A percentile compares a stretch with the other conserved stretches of the same genome.
Evolutionary conservation across 53 echinoderm and acorn worm genomes (phyloP).

Genomic region (Echinarachnius parma): DNA sequence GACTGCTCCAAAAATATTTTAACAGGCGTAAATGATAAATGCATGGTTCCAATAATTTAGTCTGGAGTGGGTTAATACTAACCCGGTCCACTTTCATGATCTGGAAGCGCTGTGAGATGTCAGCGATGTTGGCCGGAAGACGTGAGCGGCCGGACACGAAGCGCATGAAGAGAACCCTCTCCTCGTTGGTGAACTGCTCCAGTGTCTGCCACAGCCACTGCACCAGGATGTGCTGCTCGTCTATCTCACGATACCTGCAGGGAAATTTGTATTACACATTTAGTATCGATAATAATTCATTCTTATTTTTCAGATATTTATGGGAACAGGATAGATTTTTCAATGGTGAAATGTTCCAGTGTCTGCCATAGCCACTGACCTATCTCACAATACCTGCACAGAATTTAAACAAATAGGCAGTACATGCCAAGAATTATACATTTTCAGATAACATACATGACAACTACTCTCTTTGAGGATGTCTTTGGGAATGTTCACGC

Average conservation of each 20-base stretch:
- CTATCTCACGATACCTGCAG: conserved; percentile 86
- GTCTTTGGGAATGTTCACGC: too few relatives aligned
- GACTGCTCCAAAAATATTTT: too few relatives aligned
- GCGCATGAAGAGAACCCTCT: conserved; percentile 95
- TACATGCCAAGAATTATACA: too few relatives aligned
- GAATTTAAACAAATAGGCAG: too few relatives aligned
- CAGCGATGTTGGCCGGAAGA: conserved; percentile 89
- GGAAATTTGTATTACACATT: background rate
- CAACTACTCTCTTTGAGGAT: too few relatives aligned
- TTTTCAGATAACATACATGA: too few relatives aligned
- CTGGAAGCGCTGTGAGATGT: conserved; percentile 97
- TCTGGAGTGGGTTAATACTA: conserved; percentile 3
- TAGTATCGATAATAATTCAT: background rate
- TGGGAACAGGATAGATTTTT: background rate
- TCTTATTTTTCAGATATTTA: background rate
- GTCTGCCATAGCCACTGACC: background rate
- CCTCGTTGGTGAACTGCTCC: conserved; percentile 92
- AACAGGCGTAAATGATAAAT: background rate
- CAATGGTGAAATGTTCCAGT: background rate
- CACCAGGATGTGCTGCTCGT: conserved; percentile 84
- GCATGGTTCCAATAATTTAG: too few relatives aligned
- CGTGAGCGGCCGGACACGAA: conserved; percentile 95
- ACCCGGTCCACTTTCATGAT: conserved; percentile 99
- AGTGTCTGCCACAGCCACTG: conserved; percentile 98
- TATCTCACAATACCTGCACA: background rate